These are phyloP conservation scores for Morinoia aosen DNA, from an alignment of 2,888 invertebrate genomes.

Conservation along the genomic window DNA sequence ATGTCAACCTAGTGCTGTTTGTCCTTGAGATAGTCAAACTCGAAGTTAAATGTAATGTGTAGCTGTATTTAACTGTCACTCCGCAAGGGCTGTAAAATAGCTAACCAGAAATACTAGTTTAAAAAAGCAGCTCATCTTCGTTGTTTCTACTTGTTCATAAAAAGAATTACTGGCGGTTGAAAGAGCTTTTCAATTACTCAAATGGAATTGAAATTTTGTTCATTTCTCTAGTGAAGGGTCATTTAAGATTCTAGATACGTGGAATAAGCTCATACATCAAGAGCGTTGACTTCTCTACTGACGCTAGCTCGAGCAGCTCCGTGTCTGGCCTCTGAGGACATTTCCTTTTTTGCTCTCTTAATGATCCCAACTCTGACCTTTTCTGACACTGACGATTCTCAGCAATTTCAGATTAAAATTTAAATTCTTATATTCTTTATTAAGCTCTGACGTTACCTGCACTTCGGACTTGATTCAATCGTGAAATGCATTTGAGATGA, in stretches of 20 bases:
- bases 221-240: slow-evolving; percentile 26
- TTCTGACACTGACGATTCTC: background rate
- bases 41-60: background rate
- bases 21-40: background rate
- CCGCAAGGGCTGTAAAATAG: background rate
- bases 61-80: background rate
- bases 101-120: background rate
- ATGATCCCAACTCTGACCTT: slow-evolving; percentile 36
- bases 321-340: slow-evolving; percentile 26
- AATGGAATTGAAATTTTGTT: background rate
- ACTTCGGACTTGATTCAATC: background rate
- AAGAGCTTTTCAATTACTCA: background rate
- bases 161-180: background rate
- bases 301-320: background rate
- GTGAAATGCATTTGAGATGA: background rate
- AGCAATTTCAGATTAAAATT: background rate
- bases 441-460: background rate
- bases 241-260: slow-evolving; percentile 14
- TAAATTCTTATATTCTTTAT: background rate
- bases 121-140: background rate
- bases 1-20: background rate
- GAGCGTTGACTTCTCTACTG: slow-evolving; percentile 35
- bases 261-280: slow-evolving; percentile 50
- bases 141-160: background rate
- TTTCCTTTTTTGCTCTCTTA: slow-evolving; percentile 39